phyloP scores from a whole-genome alignment of 2,797 vertebrate genomes.

The Gymnodraco acuticeps region DNA sequence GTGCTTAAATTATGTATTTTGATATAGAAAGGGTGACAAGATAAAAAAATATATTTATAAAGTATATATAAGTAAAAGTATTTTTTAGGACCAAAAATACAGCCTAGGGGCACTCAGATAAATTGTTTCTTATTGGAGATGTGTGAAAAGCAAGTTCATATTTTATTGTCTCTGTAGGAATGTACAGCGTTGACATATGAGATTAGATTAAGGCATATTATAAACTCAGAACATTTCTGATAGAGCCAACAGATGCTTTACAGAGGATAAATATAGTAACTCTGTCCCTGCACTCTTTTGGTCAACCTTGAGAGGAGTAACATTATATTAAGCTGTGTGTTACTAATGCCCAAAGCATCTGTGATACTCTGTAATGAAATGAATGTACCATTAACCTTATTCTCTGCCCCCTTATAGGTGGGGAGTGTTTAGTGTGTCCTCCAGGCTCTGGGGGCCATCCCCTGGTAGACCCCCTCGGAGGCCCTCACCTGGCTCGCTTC shows the following conservation, averaged over 20 bases:
- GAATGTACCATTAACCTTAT: conserved; percentile 76
- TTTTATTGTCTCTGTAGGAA: conserved; percentile 1
- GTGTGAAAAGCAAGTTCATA: not conserved
- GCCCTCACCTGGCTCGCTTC: conserved; percentile 97
- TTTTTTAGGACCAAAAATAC: not conserved
- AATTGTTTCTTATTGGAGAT: not conserved
- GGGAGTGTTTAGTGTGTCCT: conserved; percentile 90
- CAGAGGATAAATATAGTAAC: conserved; percentile 17
- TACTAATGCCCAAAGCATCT: conserved; percentile 42
- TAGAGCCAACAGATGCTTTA: conserved; percentile 24
- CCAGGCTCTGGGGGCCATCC: conserved; percentile 95
- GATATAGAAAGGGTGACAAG: not conserved
- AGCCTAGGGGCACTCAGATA: conserved; percentile 16
- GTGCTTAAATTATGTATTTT: not conserved
- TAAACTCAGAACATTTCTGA: conserved; percentile 3
- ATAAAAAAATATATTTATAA: not conserved
- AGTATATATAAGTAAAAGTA: not conserved
- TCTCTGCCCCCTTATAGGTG: conserved; percentile 85
- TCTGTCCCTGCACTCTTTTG: conserved; percentile 15
- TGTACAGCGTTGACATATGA: conserved; percentile 1
- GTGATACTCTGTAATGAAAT: conserved; percentile 54
- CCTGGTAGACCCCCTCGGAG: conserved; percentile 93
- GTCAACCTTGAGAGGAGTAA: conserved; percentile 47
- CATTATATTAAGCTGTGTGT: conserved; percentile 30
- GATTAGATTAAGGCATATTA: conserved; percentile 2